A percentile compares a stretch with the other conserved stretches of the same genome.
phyloP scores from a whole-genome alignment of 2,797 vertebrate species.

The Atherinosoma microstoma region DNA sequence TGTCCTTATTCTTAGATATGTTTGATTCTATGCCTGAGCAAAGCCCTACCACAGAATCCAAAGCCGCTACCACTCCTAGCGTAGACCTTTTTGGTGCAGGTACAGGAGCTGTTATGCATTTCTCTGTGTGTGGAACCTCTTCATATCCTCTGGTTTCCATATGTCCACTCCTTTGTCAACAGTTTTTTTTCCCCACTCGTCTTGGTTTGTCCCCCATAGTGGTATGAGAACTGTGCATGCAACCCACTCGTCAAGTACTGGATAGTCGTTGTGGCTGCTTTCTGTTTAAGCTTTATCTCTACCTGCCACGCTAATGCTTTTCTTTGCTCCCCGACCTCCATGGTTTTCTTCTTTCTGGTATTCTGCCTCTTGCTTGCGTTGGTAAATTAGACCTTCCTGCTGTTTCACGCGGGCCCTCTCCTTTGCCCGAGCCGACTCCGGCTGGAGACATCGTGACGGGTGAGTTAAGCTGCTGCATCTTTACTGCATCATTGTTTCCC shows the following conservation, averaged over 20 bases:
- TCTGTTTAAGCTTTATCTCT: slow-evolving; percentile 51
- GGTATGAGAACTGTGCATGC: slow-evolving; percentile 79
- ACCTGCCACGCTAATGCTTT: slow-evolving; percentile 74
- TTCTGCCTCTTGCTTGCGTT: slow-evolving; percentile 82
- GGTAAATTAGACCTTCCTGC: slow-evolving; percentile 92
- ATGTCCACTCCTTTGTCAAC: slow-evolving; percentile 67
- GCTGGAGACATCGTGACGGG: slow-evolving; percentile 92
- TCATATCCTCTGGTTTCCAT: slow-evolving; percentile 74
- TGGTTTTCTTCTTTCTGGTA: slow-evolving; percentile 81
- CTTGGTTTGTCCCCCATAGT: slow-evolving; percentile 84
- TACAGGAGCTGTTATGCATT: slow-evolving; percentile 87
- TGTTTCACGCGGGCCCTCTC: slow-evolving; percentile 92
- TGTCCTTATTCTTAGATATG: slow-evolving; percentile 98
- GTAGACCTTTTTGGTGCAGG: slow-evolving; percentile 99
- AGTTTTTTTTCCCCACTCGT: slow-evolving; percentile 62
- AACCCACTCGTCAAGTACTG: slow-evolving; percentile 53
- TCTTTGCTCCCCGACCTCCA: slow-evolving; percentile 76
- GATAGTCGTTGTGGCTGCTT: slow-evolving; percentile 71
- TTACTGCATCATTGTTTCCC: slow-evolving; percentile 71
- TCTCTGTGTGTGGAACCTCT: slow-evolving; percentile 78
- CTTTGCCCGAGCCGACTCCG: slow-evolving; percentile 90
- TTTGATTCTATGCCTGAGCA: slow-evolving; percentile 96
- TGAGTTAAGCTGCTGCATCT: slow-evolving; percentile 81
- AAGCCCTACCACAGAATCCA: slow-evolving; percentile 92
- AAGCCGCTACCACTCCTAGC: slow-evolving; percentile 95